Evolutionary conservation across 2,888 invertebrate species (phyloP).

Genomic region (Tiphia femorata): DNA sequence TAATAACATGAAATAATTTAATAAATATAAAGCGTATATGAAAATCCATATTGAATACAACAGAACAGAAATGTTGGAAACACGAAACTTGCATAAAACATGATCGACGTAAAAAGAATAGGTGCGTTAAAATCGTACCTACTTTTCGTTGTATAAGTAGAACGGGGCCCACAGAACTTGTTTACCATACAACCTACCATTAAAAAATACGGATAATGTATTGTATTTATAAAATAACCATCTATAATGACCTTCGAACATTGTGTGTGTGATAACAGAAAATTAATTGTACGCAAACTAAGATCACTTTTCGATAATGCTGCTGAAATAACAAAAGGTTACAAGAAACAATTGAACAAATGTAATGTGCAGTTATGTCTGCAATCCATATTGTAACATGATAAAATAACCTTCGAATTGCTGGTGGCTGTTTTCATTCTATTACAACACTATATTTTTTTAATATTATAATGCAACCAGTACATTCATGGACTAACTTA

Average conservation of each 20-base stretch:
- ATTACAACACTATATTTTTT: conserved; percentile 14
- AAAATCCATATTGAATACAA: conserved; percentile 42
- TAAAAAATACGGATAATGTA: conserved; percentile 39
- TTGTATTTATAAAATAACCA: conserved; percentile 41
- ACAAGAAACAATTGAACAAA: conserved; percentile 20
- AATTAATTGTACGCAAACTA: conserved; percentile 37
- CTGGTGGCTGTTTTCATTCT: conserved; percentile 13
- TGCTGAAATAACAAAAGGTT: conserved; percentile 10
- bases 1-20: conserved; percentile 30
- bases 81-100: conserved; percentile 33
- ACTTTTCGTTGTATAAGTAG: conserved; percentile 57
- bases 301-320: conserved; percentile 25
- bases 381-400: conserved; percentile 4
- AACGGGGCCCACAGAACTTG: conserved; percentile 60
- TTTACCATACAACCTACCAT: conserved; percentile 46
- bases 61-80: conserved; percentile 33
- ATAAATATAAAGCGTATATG: conserved; percentile 26
- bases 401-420: conserved; percentile 7
- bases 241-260: conserved; percentile 40
- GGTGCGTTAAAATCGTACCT: conserved; percentile 34
- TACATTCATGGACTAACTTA: conserved; percentile 14
- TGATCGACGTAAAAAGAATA: conserved; percentile 34
- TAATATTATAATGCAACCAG: conserved; percentile 14
- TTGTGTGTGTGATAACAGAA: conserved; percentile 37
- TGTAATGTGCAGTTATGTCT: neutral